phyloP scores from a whole-genome alignment of 1,140 invertebrate species.

The Drosophila kurseongensis region DNA sequence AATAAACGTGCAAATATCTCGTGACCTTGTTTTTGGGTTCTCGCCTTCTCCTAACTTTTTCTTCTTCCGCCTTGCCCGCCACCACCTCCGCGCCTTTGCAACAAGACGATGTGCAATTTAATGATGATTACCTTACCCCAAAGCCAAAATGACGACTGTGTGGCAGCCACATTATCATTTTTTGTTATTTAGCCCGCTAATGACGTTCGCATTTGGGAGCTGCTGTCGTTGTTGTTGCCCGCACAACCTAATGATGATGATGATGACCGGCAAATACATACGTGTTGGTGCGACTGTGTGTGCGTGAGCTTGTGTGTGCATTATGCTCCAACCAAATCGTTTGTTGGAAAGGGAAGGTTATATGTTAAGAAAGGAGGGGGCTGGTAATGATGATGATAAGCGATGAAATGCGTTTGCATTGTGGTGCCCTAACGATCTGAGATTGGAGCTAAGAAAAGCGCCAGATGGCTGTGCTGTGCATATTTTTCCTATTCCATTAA shows the following conservation, averaged over 20 bases:
- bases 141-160: constrained; percentile 47
- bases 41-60: background rate
- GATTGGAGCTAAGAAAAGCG: constrained; percentile 39
- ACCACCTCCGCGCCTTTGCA: background rate
- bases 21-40: constrained; percentile 43
- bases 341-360: constrained; percentile 20
- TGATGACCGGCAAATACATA: constrained; percentile 72
- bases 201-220: constrained; percentile 76
- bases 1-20: constrained; percentile 25
- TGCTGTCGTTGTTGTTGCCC: constrained; percentile 13
- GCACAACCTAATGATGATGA: constrained; percentile 82
- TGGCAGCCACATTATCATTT: constrained; percentile 78
- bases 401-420: constrained; percentile 73
- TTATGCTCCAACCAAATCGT: constrained; percentile 64
- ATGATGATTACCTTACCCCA: constrained; percentile 82
- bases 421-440: constrained; percentile 69
- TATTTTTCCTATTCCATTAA: background rate
- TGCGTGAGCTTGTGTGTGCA: constrained; percentile 28
- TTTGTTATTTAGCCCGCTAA: constrained; percentile 83
- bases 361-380: constrained; percentile 10
- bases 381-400: constrained; percentile 72
- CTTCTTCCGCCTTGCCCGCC: constrained; percentile 7
- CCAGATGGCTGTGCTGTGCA: constrained; percentile 15
- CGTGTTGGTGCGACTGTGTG: constrained; percentile 26
- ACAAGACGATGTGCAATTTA: constrained; percentile 66